These are phyloP conservation scores for Gnathonemus echidnorhynchus DNA, from an alignment of 2,113 vertebrate genomes.

Conservation along the genomic window DNA sequence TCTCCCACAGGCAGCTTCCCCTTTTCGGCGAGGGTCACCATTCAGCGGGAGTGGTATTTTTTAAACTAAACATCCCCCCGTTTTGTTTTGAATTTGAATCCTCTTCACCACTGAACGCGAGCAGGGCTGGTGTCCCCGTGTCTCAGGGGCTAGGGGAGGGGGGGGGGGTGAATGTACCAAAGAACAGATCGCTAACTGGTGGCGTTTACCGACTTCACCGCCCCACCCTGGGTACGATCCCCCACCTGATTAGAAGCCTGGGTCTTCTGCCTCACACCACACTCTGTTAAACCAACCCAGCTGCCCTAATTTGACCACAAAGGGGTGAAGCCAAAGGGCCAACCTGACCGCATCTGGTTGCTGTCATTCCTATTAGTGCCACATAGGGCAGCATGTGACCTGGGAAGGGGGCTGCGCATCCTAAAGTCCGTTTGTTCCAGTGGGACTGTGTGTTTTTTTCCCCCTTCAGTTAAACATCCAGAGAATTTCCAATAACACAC, in stretches of 20 bases:
- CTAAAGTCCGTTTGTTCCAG: background rate
- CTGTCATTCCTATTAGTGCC: background rate
- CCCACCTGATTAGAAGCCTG: background rate
- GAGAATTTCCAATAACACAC: constrained; percentile 1
- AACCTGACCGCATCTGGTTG: background rate
- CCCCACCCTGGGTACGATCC: background rate
- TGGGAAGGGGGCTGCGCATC: background rate
- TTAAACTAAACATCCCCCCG: background rate
- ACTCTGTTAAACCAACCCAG: background rate
- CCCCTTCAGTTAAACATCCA: constrained; percentile 6
- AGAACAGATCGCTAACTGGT: background rate
- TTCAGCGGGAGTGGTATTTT: background rate
- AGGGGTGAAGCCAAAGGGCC: background rate
- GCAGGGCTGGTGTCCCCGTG: background rate
- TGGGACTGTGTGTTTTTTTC: background rate
- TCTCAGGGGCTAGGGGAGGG: background rate
- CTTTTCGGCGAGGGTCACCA: background rate
- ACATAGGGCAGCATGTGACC: background rate
- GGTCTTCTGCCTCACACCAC: background rate
- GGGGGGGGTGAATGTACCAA: background rate
- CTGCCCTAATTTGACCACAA: background rate
- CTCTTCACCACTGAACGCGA: background rate
- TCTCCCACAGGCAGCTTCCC: background rate
- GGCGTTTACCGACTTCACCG: background rate
- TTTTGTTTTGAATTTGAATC: background rate